Percentiles rank a stretch among this genome's conserved stretches.
Evolutionary conservation across 2,888 invertebrate genomes (phyloP).

Genomic region (Lepidocyrtinus sp.): DNA sequence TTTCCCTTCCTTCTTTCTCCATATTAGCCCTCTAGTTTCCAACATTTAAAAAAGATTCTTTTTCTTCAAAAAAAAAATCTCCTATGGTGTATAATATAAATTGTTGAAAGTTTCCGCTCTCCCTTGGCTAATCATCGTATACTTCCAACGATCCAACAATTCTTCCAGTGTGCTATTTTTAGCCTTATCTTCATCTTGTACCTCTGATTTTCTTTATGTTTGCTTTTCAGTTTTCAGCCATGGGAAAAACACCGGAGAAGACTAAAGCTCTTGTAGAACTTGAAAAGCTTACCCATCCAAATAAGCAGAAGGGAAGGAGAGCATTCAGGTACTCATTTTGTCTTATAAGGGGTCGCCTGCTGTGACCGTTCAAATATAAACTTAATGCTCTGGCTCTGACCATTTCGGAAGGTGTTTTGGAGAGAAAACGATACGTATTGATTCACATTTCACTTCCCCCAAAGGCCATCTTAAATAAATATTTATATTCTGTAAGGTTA

Average conservation of each 20-base stretch:
- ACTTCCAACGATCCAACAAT: constrained; percentile 18
- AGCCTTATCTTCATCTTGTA: too few relatives aligned
- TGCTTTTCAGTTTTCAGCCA: too few relatives aligned
- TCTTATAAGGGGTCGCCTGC: neutral
- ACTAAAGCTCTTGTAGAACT: too few relatives aligned
- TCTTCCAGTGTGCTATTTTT: too few relatives aligned
- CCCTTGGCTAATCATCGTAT: constrained; percentile 45
- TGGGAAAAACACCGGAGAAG: too few relatives aligned
- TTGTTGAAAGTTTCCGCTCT: constrained; percentile 48
- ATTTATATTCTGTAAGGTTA: too few relatives aligned
- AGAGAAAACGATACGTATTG: neutral
- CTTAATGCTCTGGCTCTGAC: too few relatives aligned
- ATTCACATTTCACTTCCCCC: too few relatives aligned
- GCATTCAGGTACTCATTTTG: neutral
- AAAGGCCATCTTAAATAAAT: too few relatives aligned
- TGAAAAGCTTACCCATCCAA: neutral
- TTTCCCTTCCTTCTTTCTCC: constrained; percentile 10
- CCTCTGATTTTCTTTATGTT: too few relatives aligned
- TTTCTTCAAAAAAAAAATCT: constrained; percentile 30
- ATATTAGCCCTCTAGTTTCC: constrained; percentile 29
- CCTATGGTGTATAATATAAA: constrained; percentile 48
- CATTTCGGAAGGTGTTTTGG: neutral
- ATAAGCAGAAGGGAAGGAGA: neutral
- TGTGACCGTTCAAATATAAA: too few relatives aligned
- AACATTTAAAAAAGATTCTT: constrained; percentile 9